These are phyloP conservation scores for Limosa lapponica DNA, from an alignment of 2,797 vertebrate genomes.

Conservation along the genomic window DNA sequence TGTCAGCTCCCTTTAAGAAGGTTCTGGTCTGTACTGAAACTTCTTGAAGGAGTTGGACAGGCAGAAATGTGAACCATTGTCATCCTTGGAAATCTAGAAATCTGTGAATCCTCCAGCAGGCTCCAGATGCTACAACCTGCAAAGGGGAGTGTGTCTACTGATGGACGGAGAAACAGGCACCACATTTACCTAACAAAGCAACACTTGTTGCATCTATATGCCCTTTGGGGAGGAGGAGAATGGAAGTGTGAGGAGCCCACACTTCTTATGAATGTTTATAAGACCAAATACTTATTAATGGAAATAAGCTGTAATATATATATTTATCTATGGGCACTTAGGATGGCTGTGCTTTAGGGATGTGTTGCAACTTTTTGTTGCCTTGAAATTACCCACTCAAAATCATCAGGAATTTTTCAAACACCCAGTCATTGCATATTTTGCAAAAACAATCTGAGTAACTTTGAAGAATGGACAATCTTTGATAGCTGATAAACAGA, in stretches of 20 bases:
- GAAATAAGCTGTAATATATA: neutral
- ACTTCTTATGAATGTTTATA: neutral
- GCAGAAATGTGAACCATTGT: neutral
- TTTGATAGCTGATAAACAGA: neutral
- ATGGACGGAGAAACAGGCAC: neutral
- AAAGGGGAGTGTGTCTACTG: neutral
- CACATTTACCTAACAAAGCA: neutral
- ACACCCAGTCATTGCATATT: neutral
- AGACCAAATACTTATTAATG: neutral
- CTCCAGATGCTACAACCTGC: neutral
- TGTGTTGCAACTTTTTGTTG: neutral
- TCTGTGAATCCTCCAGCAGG: neutral
- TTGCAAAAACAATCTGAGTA: neutral
- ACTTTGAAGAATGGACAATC: neutral
- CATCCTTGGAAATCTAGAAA: neutral
- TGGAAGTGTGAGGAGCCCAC: neutral
- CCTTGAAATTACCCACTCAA: neutral
- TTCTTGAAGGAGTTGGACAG: neutral
- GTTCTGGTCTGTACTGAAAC: neutral
- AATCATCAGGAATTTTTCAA: neutral
- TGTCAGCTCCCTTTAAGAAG: neutral
- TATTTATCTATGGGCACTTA: neutral
- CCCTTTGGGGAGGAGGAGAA: neutral
- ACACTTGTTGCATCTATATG: neutral
- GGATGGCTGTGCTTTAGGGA: neutral